Conservation (phyloP, 2,113 vertebrate species). For the Phocoena phocoena region DNA sequence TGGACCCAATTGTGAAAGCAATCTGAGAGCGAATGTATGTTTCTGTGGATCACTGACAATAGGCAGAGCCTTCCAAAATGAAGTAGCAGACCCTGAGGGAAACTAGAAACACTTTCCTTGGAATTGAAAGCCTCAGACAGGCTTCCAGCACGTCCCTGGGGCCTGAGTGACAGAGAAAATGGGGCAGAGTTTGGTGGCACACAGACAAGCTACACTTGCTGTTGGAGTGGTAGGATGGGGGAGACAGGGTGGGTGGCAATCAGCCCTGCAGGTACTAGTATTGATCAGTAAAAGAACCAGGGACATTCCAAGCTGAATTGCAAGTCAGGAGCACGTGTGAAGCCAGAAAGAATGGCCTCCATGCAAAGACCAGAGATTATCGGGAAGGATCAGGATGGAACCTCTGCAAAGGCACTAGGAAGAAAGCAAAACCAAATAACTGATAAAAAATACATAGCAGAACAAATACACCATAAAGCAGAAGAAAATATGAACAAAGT, state of each 20-base stretch:
- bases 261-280: not conserved
- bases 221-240: not conserved
- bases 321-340: not conserved
- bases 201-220: too few species aligned
- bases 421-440: not conserved
- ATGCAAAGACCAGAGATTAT: not conserved
- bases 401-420: not conserved
- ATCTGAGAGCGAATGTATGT: not conserved
- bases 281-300: not conserved
- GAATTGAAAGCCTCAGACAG: not conserved
- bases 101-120: not conserved
- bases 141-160: not conserved
- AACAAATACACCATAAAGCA: not conserved
- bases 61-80: not conserved
- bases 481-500: not conserved
- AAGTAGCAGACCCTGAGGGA: not conserved
- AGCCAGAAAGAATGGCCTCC: not conserved
- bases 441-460: not conserved
- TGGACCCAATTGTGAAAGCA: not conserved
- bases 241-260: not conserved
- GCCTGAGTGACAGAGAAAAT: not conserved
- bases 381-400: not conserved
- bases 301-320: not conserved
- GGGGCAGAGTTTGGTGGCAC: not conserved
- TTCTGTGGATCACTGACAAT: not conserved